Base-by-base conservation (phyloP, 1,140 invertebrate genomes). In the Lucilia cuprina region DNA sequence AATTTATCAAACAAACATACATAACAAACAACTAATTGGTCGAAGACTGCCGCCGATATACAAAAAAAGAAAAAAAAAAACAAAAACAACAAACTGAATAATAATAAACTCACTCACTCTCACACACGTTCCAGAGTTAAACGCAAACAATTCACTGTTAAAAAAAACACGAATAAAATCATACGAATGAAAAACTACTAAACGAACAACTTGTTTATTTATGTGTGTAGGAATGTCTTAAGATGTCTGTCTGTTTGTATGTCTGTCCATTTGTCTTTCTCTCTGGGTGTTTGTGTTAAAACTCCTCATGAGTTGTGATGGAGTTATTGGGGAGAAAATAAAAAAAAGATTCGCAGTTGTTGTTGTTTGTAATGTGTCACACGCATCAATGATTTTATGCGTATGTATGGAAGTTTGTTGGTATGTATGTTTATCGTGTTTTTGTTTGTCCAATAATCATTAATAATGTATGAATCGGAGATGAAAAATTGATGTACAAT, bases 341-440 rank as follows among this genome's bases (percentile, higher is more conserved):
- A 70, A 5, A 21, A 5, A 70, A 25, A 70, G 65, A 70, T 70
- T 70, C 65, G 65, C 19, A 19, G 65, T 70, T 70, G 65, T 70
- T 49, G 41, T 80, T 70, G 14, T 2, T 5, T 80, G 77, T 49
- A 80, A 80, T 50, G 47, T 80, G 77, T 80, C 77, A 80, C 77
- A 80, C 77, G 77, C 77, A 80, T 80, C 77, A 80, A 80, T 80
- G 77, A 50, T 49, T 80, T 80, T 49, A 80, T 21, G 77, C 77
- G 41, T 80, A 80, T n/a, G 55, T 60, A 8, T 41, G 41, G 5
- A 41, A 10, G 41, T 41, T 8, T 41, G 5, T 41, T 8, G 5
- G 41, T 8, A 41, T 41, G 41, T 3, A 41, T 41, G 41, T 41
- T 41, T 41, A 41, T 41, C 41, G 10, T 41, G 41, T 41, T 7